phyloP scores from a whole-genome alignment of 2,113 vertebrate genomes.

The Perca schrenkii region DNA sequence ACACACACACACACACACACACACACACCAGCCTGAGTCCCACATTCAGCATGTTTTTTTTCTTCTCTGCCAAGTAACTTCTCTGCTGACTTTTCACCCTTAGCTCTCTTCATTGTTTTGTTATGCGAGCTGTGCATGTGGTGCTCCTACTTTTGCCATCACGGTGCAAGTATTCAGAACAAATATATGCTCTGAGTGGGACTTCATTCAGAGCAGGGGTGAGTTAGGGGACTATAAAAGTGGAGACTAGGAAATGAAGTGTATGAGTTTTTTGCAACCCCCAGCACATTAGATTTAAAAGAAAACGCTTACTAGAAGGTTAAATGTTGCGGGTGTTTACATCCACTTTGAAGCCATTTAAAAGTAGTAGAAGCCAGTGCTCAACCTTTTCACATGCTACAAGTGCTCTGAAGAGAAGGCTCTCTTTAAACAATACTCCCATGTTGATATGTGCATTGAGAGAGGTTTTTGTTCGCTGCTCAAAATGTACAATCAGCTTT shows the following conservation, averaged over 20 bases:
- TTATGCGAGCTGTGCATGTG: slow-evolving; percentile 20
- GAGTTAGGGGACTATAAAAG: slow-evolving; percentile 3
- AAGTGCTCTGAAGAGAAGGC: background rate
- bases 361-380: background rate
- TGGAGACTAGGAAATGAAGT: background rate
- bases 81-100: slow-evolving; percentile 42
- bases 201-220: slow-evolving; percentile 1
- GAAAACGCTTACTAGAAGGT: background rate
- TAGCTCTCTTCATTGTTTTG: slow-evolving; percentile 41
- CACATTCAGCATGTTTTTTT: slow-evolving; percentile 59
- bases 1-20: slow-evolving; percentile 48
- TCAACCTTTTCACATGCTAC: background rate
- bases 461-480: background rate
- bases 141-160: slow-evolving; percentile 12
- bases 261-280: background rate
- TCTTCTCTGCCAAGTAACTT: slow-evolving; percentile 39
- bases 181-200: slow-evolving; percentile 17
- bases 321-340: background rate
- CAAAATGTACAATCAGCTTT: too few relatives aligned
- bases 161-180: slow-evolving; percentile 9
- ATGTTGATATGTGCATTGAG: background rate
- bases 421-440: background rate
- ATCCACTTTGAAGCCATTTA: background rate
- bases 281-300: background rate
- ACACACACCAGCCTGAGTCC: slow-evolving; percentile 36